Base-by-base conservation (phyloP, 2,888 invertebrate species). In the Drosophila anceps region DNA sequence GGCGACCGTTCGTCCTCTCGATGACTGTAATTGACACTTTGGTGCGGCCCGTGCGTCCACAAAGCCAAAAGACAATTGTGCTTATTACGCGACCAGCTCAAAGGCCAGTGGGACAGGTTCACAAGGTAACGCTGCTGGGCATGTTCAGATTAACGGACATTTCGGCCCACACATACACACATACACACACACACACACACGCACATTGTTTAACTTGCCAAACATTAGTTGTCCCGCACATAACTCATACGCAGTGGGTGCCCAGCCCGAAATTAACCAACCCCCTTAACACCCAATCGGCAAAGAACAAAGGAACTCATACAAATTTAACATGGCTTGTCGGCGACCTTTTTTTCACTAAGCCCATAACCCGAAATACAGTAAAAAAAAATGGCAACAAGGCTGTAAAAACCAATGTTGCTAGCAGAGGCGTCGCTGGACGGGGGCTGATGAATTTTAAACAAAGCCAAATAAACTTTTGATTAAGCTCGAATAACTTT, bases 21-120 rank as follows among this genome's bases (percentile, higher is more conserved):
- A 70, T 71, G 76, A 39, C 80, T 84, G 83, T 83, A 84, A 88
- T 88, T 86, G 83, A 84, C 83, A 86, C 81, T 75, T 83, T 62
- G 67, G 44, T 51, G 31, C 57, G 39, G 9, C 27, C 65, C 60
- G 54, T 53, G 41, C 33, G 15, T 31, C 31, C 51, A 55, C 76
- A 83, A 86, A 70, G 67, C 48, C 63, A 51, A 79, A 86, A 88
- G 69, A 83, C 84, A 88, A 85, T 83, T 82, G 81, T 69, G 63
- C 86, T 86, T 73, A 86, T 88, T 83, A 43, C 35, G 69, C 62
- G 59, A 41, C 61, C 48, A 43, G n/a, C 63, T 60, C 81, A 74
- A 77, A 73, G 65, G 53, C 39, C 59, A 29, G 33, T 43, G 41
- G 39, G 24, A 35, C 46, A 41, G 39, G 44, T 60, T 27, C 39